phyloP scores from a whole-genome alignment of 2,113 vertebrate species.

The Phalacrocorax pelagicus region DNA sequence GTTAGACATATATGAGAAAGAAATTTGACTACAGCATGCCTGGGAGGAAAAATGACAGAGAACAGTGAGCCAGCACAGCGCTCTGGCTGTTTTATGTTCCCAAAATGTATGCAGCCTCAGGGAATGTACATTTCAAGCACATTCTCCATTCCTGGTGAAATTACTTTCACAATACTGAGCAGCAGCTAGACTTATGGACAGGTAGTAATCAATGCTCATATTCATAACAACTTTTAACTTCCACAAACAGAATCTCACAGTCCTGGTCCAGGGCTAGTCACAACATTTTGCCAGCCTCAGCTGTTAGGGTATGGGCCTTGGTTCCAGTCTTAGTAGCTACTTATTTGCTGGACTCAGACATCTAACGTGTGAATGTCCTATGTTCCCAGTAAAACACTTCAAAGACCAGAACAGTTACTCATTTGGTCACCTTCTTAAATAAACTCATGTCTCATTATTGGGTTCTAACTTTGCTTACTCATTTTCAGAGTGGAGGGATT shows the following conservation, averaged over 20 bases:
- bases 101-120: not conserved
- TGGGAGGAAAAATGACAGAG: not conserved
- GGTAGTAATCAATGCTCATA: not conserved
- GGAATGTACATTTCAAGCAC: not conserved
- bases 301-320: not conserved
- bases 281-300: not conserved
- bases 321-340: not conserved
- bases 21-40: not conserved
- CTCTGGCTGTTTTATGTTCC: not conserved
- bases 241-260: not conserved
- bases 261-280: fast-evolving
- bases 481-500: not conserved
- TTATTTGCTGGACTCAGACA: not conserved
- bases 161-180: not conserved
- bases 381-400: not conserved
- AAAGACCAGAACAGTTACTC: not conserved
- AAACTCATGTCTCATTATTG: too few relatives aligned
- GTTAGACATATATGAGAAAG: not conserved
- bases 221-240: not conserved
- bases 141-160: not conserved
- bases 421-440: not conserved
- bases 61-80: not conserved
- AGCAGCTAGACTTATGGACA: not conserved
- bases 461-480: too few relatives aligned
- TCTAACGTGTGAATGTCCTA: not conserved